Evolutionary conservation across 2,888 invertebrate genomes (phyloP), one percentile per base, ranked within the genome.

Genomic region (Caenorhabditis angaria): DNA sequence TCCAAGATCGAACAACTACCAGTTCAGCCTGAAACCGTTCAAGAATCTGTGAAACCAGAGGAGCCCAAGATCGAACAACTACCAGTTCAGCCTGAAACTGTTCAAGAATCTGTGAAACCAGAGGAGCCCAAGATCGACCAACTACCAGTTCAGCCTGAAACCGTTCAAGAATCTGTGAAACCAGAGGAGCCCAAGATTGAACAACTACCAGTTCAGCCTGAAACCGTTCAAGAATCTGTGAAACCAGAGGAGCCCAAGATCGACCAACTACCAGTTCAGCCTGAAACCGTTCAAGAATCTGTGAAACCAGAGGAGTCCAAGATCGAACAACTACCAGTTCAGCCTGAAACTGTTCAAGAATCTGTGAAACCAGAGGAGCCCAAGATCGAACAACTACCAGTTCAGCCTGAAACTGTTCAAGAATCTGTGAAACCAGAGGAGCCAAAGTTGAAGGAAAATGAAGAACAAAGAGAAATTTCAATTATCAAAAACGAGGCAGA

Each of bases 31-130:
- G 25, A 63, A 20, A 55, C 29, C 5, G 59, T 20, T 35, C 69
- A 75, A 28, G 63, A 54, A n/a, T n/a, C n/a, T n/a, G n/a, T n/a
- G 18, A 74, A 75, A 63, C 50, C 66, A 18, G 51, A n/a, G 6
- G 24, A 48, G 27, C 35, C 59, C 6, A 59, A 50, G 18, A 24
- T 27, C 5, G 51, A 58, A 12, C 48, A 61, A n/a, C 14, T 24
- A 47, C n/a, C 55, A 24, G 12, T 32, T 20, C 59, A 64, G 29
- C 27, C 41, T 29, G 48, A 58, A 25, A 25, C 35, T 6, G 63
- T n/a, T 50, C 61, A 53, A 61, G 56, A 55, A n/a, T n/a, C n/a
- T n/a, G n/a, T n/a, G 24, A 28, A 24, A 29, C 55, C 70, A 14
- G 51, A n/a, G 4, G 56, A 65, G 50, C 55, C 48, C 25, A 53